Evolutionary conservation across 1,140 invertebrate genomes (phyloP), one percentile per base, ranked within the genome.

Genomic region (Apis florea): DNA sequence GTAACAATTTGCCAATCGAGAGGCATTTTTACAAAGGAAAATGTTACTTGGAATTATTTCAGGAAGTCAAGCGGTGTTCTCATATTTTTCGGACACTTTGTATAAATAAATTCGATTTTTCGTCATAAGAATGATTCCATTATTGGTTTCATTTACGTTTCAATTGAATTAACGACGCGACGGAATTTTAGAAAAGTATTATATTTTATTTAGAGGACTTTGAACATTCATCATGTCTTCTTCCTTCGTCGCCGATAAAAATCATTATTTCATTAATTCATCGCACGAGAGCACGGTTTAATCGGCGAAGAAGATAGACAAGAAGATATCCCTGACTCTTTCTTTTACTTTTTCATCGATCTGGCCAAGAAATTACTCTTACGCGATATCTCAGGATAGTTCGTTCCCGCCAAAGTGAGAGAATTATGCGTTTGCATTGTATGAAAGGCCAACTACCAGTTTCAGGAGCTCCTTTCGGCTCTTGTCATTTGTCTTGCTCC

Each of bases 401-500:
- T 69, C 79, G 70, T 64, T 85, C 80, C 67, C 86, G 74, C 68
- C 67, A 53, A 76, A 77, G 82, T 80, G 71, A 64, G 82, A 89
- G 89, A 92, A 89, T 92, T 92, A 91, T 91, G 90, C 90, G 88
- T 91, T 90, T 88, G 83, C 85, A 83, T 90, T 83, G 87, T 89
- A 90, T 91, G 90, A 90, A 91, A 91, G 87, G 88, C 83, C 83
- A 87, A 89, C 82, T 82, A 88, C 64, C 83, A 67, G 70, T 76
- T 79, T 73, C 68, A 66, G 64, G 58, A 81, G 83, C 87, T 82
- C 80, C 88, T 82, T 89, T 86, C 87, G 87, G 61, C 80, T 82
- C 84, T 83, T 89, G 88, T 91, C 90, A 91, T 92, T 92, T 92
- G 91, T 92, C 91, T 92, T 91, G 85, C 90, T 91, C 91, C 85